These are phyloP conservation scores for Megaptera novaeangliae DNA, from an alignment of 2,113 vertebrate species.

Conservation along the genomic window DNA sequence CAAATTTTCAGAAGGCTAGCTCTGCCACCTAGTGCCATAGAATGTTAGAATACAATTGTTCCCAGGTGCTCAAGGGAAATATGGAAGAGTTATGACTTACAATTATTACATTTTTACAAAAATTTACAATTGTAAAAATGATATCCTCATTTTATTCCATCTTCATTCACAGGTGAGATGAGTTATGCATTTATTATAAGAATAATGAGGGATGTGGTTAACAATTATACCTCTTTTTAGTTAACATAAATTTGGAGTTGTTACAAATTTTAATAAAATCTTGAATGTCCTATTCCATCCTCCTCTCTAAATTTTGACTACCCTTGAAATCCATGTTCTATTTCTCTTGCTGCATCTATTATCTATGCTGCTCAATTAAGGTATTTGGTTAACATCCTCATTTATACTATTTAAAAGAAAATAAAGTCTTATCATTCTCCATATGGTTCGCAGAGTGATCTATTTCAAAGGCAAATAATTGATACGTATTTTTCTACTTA, in stretches of 20 bases:
- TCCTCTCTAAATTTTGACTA: neutral
- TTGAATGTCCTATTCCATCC: neutral
- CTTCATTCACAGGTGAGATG: neutral
- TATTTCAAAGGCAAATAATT: neutral
- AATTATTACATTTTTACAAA: neutral
- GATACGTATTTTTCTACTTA: neutral
- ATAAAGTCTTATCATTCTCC: neutral
- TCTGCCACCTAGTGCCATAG: conserved; percentile 63
- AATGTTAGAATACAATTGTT: neutral
- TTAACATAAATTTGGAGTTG: neutral
- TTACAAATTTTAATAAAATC: neutral
- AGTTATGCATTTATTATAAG: neutral
- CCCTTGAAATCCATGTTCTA: neutral
- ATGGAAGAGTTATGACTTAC: neutral
- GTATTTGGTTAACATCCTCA: neutral
- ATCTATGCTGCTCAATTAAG: neutral
- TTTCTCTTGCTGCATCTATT: neutral
- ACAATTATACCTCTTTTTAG: neutral
- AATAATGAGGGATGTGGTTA: neutral
- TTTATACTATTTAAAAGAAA: neutral
- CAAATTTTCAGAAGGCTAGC: conserved; percentile 9
- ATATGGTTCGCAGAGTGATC: neutral
- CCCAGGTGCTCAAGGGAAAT: neutral
- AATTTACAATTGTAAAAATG: neutral
- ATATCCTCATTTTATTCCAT: neutral